These are phyloP conservation scores for Gambusia affinis DNA, from an alignment of 2,113 vertebrate species.

Conservation along the genomic window DNA sequence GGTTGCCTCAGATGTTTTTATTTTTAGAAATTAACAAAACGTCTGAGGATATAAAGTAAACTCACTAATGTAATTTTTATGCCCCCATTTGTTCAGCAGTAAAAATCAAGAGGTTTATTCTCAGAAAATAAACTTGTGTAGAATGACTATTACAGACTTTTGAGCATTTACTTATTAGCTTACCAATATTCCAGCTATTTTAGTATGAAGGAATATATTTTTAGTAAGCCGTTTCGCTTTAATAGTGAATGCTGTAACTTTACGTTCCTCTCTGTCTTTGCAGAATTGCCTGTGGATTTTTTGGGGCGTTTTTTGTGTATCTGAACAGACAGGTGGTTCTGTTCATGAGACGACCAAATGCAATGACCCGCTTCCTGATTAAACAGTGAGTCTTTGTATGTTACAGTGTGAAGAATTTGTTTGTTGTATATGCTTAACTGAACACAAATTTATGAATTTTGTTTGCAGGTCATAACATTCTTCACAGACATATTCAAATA, in stretches of 20 bases:
- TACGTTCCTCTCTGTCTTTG: not conserved
- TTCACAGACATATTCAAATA: too few relatives aligned
- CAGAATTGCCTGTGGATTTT: slow-evolving; percentile 87
- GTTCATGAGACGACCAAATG: slow-evolving; percentile 84
- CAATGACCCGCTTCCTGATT: slow-evolving; percentile 88
- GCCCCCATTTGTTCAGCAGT: not conserved
- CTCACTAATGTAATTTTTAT: not conserved
- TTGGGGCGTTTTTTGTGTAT: slow-evolving; percentile 94
- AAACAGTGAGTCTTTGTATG: slow-evolving; percentile 84
- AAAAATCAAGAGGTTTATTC: not conserved
- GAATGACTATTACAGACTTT: not conserved
- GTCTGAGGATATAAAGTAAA: slow-evolving; percentile 6
- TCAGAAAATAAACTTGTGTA: not conserved
- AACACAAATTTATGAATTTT: too few relatives aligned
- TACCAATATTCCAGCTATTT: too few relatives aligned
- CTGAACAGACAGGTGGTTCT: slow-evolving; percentile 93
- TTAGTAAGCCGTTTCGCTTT: too few relatives aligned
- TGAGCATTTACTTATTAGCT: too few relatives aligned
- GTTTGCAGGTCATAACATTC: too few relatives aligned
- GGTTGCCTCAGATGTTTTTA: too few relatives aligned
- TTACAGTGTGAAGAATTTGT: not conserved
- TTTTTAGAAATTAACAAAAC: not conserved
- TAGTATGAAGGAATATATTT: too few relatives aligned
- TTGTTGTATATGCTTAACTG: too few relatives aligned
- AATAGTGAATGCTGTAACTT: not conserved